phyloP scores from a whole-genome alignment of 2,113 vertebrate genomes.

The Stegostoma tigrinum region DNA sequence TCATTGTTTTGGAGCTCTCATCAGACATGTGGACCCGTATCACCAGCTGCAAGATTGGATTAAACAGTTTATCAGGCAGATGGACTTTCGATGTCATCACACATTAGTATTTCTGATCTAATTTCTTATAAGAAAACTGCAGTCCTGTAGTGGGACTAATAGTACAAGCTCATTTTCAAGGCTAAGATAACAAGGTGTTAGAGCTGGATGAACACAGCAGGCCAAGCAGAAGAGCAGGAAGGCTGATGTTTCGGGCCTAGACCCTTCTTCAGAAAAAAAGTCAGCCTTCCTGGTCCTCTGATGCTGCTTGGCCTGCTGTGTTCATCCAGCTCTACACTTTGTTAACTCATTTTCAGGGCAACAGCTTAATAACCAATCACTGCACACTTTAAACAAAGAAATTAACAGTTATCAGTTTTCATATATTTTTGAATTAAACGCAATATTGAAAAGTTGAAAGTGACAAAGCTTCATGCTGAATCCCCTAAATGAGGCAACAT shows the following conservation, averaged over 20 bases:
- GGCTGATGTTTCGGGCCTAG: no score
- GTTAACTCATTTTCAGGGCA: neutral
- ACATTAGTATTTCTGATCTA: neutral
- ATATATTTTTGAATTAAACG: neutral
- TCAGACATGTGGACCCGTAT: constrained; percentile 97
- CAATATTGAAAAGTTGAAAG: neutral
- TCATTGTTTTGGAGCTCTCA: constrained; percentile 98
- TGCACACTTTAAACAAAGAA: neutral
- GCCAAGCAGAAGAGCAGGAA: no score
- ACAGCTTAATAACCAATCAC: neutral
- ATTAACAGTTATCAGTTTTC: neutral
- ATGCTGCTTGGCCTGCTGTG: no score
- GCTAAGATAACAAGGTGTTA: no score
- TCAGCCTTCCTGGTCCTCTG: no score
- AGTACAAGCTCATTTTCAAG: neutral
- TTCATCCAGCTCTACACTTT: no score
- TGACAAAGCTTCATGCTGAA: neutral
- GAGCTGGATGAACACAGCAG: no score
- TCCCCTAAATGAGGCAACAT: neutral
- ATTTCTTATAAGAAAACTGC: neutral
- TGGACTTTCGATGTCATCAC: neutral
- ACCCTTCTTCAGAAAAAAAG: no score
- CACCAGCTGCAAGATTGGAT: constrained; percentile 67
- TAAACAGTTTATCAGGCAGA: neutral
- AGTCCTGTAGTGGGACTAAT: neutral